phyloP scores from a whole-genome alignment of 2,797 vertebrate genomes.

The Sebastes oblongus region DNA sequence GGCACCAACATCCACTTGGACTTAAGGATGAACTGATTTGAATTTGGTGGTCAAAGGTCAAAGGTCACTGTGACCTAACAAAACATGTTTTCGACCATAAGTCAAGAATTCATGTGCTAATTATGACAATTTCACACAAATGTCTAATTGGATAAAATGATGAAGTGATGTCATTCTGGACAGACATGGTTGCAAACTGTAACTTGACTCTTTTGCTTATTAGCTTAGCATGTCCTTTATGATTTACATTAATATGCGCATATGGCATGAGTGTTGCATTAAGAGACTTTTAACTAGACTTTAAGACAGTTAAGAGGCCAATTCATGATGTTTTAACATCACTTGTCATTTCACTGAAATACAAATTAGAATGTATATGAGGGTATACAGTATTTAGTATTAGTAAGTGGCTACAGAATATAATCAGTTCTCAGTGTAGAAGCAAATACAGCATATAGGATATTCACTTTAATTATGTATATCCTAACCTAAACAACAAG shows the following conservation, averaged over 20 bases:
- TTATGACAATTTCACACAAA: no score
- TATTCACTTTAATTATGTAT: background rate
- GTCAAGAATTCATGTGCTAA: no score
- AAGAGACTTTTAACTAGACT: background rate
- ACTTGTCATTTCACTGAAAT: background rate
- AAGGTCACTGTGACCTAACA: no score
- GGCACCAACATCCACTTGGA: no score
- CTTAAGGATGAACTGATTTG: no score
- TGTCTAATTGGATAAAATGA: no score
- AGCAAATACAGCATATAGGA: background rate
- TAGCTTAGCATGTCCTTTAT: background rate
- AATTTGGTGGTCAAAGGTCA: no score
- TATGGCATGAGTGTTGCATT: background rate
- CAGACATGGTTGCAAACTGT: no score
- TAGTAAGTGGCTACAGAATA: background rate
- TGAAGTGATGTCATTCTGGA: no score
- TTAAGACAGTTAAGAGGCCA: background rate
- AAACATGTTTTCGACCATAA: no score
- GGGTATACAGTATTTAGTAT: background rate
- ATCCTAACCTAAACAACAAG: background rate
- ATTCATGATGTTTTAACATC: background rate
- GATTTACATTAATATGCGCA: background rate
- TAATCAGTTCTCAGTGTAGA: background rate
- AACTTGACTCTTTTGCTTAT: background rate
- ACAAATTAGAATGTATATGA: background rate